Evolutionary conservation across 2,888 invertebrate genomes (phyloP), one percentile per base, ranked within the genome.

Genomic region (Galeopsomyia nigrocyanea): DNA sequence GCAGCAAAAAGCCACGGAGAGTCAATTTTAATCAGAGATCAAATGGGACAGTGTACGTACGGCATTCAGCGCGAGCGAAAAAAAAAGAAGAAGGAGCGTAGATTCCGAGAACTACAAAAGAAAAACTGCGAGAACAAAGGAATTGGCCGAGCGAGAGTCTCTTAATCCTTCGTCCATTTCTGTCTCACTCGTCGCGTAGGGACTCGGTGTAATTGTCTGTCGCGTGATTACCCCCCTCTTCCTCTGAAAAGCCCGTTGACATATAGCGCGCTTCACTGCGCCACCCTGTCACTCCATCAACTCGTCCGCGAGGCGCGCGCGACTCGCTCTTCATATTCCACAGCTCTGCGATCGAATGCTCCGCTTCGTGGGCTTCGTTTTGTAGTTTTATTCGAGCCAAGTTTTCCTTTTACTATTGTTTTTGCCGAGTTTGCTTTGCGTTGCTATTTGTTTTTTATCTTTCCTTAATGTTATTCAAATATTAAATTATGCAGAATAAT

Each of bases 181-280:
- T 70, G 71, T 46, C 51, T 72, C 26, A 55, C 62, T 67, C 72
- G 19, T 75, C 74, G 60, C 75, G 46, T 75, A 78, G 78, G 78
- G 78, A 79, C 78, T 79, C 75, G 71, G 79, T 77, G 78, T 79
- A 80, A 82, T 81, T 81, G 80, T 79, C 80, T 78, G 78, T 78
- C 79, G 79, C 80, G 77, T 80, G 79, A 81, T 82, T 80, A 80
- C 78, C 78, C 77, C 77, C 67, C 73, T 66, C 72, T 71, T 26
- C 26, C 26, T 26, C 26, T 26, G 26, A 65, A 58, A n/a, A 17
- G 17, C 57, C 56, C 62, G 31, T 56, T 21, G 55, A 56, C 64
- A 68, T 66, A 69, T 63, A 66, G 60, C n/a, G 19, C 62, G 6
- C 58, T 39, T 7, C 10, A 39, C 39, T 31, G 65, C 17, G 22